phyloP scores from a whole-genome alignment of 1,140 invertebrate genomes.

The Papilio machaon region DNA sequence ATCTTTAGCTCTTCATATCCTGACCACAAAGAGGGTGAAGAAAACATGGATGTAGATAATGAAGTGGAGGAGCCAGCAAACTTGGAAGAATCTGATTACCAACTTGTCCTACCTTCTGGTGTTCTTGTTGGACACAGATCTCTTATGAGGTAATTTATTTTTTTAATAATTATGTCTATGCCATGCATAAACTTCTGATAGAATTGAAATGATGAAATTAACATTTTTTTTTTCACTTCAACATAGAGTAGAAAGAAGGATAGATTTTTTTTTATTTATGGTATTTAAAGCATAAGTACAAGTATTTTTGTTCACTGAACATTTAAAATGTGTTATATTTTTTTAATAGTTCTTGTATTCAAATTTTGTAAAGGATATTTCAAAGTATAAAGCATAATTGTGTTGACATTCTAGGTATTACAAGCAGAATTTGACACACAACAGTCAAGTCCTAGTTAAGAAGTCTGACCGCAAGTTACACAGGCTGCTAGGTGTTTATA shows the following conservation, averaged over 20 bases:
- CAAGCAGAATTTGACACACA: slow-evolving; percentile 89
- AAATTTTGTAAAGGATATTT: neutral
- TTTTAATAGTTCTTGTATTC: neutral
- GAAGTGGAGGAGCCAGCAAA: slow-evolving; percentile 86
- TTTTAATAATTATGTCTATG: neutral
- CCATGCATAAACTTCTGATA: neutral
- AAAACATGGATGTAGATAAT: slow-evolving; percentile 82
- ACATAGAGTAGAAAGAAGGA: too few species aligned
- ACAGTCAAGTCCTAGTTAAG: slow-evolving; percentile 82
- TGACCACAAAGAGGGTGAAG: slow-evolving; percentile 72
- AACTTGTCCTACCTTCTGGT: slow-evolving; percentile 94
- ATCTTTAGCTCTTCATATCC: slow-evolving; percentile 76
- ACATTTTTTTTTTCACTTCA: too few species aligned
- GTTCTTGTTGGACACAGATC: slow-evolving; percentile 95
- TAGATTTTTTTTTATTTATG: too few species aligned
- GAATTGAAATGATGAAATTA: too few species aligned
- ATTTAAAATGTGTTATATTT: too few species aligned
- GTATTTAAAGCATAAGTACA: too few species aligned
- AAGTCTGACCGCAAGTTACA: slow-evolving; percentile 86
- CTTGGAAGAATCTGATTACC: slow-evolving; percentile 88
- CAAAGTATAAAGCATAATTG: slow-evolving; percentile 21
- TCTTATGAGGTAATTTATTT: slow-evolving; percentile 84
- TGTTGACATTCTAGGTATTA: slow-evolving; percentile 83
- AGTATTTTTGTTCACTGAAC: too few species aligned
- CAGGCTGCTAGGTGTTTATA: slow-evolving; percentile 90